Evolutionary conservation across 2,888 invertebrate species (phyloP), one percentile per base, ranked within the genome.

Genomic region (Drosophila borealis): DNA sequence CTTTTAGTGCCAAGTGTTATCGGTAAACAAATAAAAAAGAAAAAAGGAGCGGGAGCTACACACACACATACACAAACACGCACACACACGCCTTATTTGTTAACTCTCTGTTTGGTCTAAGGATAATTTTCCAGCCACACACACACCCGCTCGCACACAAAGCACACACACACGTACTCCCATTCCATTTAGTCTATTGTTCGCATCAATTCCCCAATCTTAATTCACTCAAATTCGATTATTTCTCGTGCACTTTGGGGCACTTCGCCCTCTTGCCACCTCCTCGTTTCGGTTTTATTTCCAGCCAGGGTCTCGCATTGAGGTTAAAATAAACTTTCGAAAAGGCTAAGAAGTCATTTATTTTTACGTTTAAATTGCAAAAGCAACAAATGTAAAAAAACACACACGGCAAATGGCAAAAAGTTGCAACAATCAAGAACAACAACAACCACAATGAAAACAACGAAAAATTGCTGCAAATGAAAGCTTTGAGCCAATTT

Each of bases 171-270:
- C 49, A 29, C 42, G 25, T n/a, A 29, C 37, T 42, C 48, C 45
- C 62, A 55, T 68, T 48, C 68, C 68, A 76, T 50, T 76, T 72
- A 51, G 54, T 80, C 73, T 70, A 78, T 81, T 87, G 84, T 84
- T 84, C 80, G 68, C 74, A 81, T 80, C 81, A 81, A 81, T 84
- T 84, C 82, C 80, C 85, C 84, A 88, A 89, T 89, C 89, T 88
- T 89, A 89, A 89, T 89, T 89, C 88, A 89, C 88, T 89, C 87
- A 88, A 86, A 89, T 89, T 89, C 88, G 89, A 89, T 89, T 89
- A 89, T 87, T 79, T 85, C 78, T 83, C 68, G 67, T 82, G 80
- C 88, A 86, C 87, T 86, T 70, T 75, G 67, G 29, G 50, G 55
- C 80, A 66, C 61, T 61, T 29, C 25, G 34, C 48, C 51, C 14